These are phyloP conservation scores for Melipona quadrifasciata DNA, from an alignment of 1,140 invertebrate genomes.

Conservation along the genomic window DNA sequence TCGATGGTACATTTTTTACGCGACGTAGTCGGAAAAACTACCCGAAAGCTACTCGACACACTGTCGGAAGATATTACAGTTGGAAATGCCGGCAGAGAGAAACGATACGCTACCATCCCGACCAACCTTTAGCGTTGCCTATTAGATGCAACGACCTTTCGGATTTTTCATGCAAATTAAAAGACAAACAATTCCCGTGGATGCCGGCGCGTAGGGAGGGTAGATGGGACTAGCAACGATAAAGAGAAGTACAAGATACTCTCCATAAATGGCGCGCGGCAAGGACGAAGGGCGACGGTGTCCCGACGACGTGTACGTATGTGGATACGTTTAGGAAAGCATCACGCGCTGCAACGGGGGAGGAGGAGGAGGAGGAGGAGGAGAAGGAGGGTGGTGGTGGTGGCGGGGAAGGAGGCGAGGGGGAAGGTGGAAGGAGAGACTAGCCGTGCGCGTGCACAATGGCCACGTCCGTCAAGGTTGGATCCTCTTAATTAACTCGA, in stretches of 20 bases:
- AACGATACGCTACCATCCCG: conserved; percentile 4
- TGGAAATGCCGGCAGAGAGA: background rate
- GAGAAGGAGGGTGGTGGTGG: too few species aligned
- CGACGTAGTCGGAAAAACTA: background rate
- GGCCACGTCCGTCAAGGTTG: conserved; percentile 68
- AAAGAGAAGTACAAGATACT: conserved; percentile 42
- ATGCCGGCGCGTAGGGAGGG: background rate
- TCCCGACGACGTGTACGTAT: conserved; percentile 64
- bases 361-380: conserved; percentile 5
- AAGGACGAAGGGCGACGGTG: conserved; percentile 62
- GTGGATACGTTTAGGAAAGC: conserved; percentile 66
- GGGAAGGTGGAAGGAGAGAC: conserved; percentile 6
- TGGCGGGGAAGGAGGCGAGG: too few species aligned
- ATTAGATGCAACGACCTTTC: conserved; percentile 7
- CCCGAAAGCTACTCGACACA: too few species aligned
- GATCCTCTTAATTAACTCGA: conserved; percentile 72
- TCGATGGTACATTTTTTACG: background rate
- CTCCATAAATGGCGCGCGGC: conserved; percentile 61
- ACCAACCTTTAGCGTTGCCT: conserved; percentile 7
- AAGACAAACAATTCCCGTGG: background rate
- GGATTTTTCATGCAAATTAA: conserved; percentile 6
- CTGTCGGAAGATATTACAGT: too few species aligned
- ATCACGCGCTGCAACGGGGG: conserved; percentile 36
- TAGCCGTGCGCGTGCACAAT: conserved; percentile 60
- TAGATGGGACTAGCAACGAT: conserved; percentile 3